Evolutionary conservation across 2,888 invertebrate species (phyloP), one percentile per base, ranked within the genome.

Genomic region (Drosophila algonquin): DNA sequence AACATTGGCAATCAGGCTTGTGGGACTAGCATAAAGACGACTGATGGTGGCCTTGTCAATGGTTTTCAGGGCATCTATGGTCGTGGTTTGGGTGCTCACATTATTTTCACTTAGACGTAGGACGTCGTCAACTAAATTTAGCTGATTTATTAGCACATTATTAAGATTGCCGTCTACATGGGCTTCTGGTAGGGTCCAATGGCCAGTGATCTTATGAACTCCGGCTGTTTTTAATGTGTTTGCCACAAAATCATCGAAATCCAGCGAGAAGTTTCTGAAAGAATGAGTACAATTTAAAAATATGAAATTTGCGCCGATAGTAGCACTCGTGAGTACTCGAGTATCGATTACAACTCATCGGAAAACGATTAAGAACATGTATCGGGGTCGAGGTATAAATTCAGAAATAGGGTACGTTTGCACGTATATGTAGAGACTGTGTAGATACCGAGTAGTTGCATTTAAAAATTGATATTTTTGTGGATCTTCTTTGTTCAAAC

Each of bases 111-210:
- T 18, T 7, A 53, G 18, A 18, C 93, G 92, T 74, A 94, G 91
- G 18, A 94, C 90, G 77, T 95, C 94, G 9, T 90, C 91, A 14
- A 90, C 83, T 30, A 94, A 89, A 90, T 94, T 92, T 51, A 94
- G 84, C 69, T 92, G 89, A 80, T 95, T 95, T 18, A 95, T 91
- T 6, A 79, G 85, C 0, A 92, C 91, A 45, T 89, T 75, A 10
- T 82, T 72, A 1, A 93, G 73, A 76, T 91, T 78, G 32, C 91
- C 93, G 3, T 63, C 35, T 3, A 91, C 65, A 2, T 60, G 21
- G 1, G 77, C 85, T 21, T 87, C 68, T 0, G 73, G 46, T n/a
- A 92, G 64, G 14, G 68, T 75, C 92, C 92, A 92, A 35, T 89
- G 76, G 3, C 85, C 91, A 2, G 81, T 81, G 3, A 94, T 92